phyloP scores from a whole-genome alignment of 2,113 vertebrate species.

The Notarius lentiginosus region DNA sequence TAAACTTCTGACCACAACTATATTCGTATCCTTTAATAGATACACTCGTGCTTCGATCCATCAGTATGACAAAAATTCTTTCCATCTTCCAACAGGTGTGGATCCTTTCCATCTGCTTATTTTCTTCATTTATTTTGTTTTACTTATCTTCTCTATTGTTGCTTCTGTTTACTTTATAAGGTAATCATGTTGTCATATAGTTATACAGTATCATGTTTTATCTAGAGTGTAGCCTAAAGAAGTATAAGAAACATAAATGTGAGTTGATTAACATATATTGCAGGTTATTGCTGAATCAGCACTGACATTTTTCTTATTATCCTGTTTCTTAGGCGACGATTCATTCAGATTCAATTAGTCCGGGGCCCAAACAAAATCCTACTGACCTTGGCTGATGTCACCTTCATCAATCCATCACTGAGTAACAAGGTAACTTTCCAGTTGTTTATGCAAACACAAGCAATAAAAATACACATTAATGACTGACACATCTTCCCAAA shows the following conservation, averaged over 20 bases:
- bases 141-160: conserved; percentile 47
- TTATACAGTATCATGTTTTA: background rate
- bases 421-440: conserved; percentile 72
- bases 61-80: background rate
- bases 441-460: background rate
- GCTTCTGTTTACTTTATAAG: conserved; percentile 68
- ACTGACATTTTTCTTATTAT: background rate
- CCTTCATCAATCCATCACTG: conserved; percentile 77
- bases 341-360: conserved; percentile 69
- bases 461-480: conserved; percentile 3
- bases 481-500: background rate
- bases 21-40: background rate
- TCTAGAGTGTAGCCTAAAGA: background rate
- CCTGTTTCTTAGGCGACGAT: conserved; percentile 65
- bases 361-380: conserved; percentile 75
- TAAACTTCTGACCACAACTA: background rate
- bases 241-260: background rate
- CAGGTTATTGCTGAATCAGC: background rate
- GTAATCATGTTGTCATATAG: conserved; percentile 53
- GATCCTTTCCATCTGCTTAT: conserved; percentile 65
- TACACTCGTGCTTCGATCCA: background rate
- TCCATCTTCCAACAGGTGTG: conserved; percentile 64
- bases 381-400: conserved; percentile 74
- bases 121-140: conserved; percentile 55
- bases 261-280: background rate